Evolutionary conservation across 2,888 invertebrate species (phyloP), one percentile per base, ranked within the genome.

Genomic region (Biston betularia): DNA sequence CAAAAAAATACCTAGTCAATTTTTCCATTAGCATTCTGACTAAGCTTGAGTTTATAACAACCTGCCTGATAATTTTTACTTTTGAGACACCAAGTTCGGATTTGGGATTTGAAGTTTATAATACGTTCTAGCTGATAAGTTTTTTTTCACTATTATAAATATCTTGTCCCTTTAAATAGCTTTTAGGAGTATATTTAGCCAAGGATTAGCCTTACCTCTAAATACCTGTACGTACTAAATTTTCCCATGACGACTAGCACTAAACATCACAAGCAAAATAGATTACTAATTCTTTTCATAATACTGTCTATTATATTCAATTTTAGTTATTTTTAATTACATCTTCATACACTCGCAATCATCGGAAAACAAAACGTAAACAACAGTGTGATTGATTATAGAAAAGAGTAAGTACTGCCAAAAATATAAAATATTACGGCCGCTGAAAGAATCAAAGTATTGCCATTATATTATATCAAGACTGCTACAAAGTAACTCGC

Each of bases 201-300:
- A 46, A 7, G 15, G 48, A 33, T 48, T 3, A 33, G 11, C 24
- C 89, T 80, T 73, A 94, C 94, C 92, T 93, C 93, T 89, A 94
- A 89, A 86, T 94, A 94, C 80, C 91, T 92, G 90, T 94, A 94
- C 74, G 91, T 92, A 81, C 88, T 91, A 90, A 92, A 94, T 85
- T 94, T 94, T 85, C 94, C 94, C 94, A 94, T 94, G 79, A 76
- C 86, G 84, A 79, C 77, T 79, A 85, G 87, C 83, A 84, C 82
- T 84, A 80, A 84, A 84, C 90, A 90, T 93, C 89, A 92, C 92
- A 92, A 91, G 87, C 83, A 76, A 68, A 44, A 52, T 64, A 56
- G 8, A 15, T 56, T 57, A 49, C 50, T 35, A 58, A 55, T 44
- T 64, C 33, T 46, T 53, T 33, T 42, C 72, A 70, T 63, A 75